Percentiles rank a stretch among this genome's conserved stretches.
Evolutionary conservation across 1,140 invertebrate genomes (phyloP).

Genomic region (Papilio helenus): DNA sequence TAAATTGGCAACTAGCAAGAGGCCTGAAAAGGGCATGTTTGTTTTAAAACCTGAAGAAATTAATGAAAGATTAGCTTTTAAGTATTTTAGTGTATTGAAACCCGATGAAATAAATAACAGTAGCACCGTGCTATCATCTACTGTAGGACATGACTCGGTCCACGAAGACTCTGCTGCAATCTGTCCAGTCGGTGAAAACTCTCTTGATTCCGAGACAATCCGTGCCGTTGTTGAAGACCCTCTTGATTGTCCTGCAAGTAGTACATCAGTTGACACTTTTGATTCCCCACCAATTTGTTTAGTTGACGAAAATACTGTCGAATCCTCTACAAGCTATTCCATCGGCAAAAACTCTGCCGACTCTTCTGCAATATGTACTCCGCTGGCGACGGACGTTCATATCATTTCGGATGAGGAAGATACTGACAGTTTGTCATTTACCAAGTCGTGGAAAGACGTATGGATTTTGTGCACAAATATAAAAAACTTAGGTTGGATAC

Average conservation of each 20-base stretch:
- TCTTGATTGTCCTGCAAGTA: background rate
- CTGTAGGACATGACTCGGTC: slow-evolving; percentile 47
- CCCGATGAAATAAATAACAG: slow-evolving; percentile 59
- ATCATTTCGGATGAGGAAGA: slow-evolving; percentile 71
- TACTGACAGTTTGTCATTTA: slow-evolving; percentile 11
- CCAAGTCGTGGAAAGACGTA: slow-evolving; percentile 49
- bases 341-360: background rate
- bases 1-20: slow-evolving; percentile 2
- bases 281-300: slow-evolving; percentile 42
- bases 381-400: slow-evolving; percentile 49
- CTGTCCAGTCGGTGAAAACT: slow-evolving; percentile 33
- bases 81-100: slow-evolving; percentile 30
- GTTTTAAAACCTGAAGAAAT: slow-evolving; percentile 78
- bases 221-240: background rate
- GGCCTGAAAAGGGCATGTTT: slow-evolving; percentile 59
- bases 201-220: background rate
- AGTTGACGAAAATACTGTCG: background rate
- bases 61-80: slow-evolving; percentile 56
- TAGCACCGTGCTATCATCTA: slow-evolving; percentile 21
- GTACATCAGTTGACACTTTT: background rate
- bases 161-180: slow-evolving; percentile 53
- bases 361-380: slow-evolving; percentile 42
- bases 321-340: background rate
- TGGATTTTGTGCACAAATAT: slow-evolving; percentile 63
- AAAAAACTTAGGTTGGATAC: slow-evolving; percentile 61